Conservation (phyloP, 2,797 vertebrate genomes). For the Champsocephalus esox region DNA sequence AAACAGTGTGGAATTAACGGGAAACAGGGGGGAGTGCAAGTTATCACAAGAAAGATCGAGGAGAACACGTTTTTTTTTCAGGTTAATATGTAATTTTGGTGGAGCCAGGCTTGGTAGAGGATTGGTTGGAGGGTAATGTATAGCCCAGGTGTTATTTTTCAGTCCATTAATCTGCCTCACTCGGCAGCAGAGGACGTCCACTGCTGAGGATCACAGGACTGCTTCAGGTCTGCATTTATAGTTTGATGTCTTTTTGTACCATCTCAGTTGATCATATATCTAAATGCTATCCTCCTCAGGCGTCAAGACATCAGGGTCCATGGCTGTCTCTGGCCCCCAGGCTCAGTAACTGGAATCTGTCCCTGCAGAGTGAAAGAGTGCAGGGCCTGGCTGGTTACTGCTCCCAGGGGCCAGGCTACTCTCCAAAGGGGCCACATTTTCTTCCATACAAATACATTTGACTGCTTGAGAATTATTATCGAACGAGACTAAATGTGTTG, state of each 20-base stretch:
- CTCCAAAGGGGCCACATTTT: conserved; percentile 27
- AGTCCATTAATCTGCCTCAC: conserved; percentile 39
- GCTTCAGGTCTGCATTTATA: conserved; percentile 53
- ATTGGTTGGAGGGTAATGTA: conserved; percentile 60
- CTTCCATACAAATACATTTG: neutral
- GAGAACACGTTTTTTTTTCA: conserved; percentile 25
- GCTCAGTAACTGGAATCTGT: conserved; percentile 87
- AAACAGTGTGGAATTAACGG: neutral
- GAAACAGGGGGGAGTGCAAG: conserved; percentile 1
- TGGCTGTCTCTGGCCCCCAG: conserved; percentile 59
- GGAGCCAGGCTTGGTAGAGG: conserved; percentile 59
- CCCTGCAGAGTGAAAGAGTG: conserved; percentile 76
- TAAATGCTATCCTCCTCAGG: conserved; percentile 20
- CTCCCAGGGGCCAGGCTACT: conserved; percentile 67
- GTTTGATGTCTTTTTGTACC: neutral
- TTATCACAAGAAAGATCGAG: conserved; percentile 33
- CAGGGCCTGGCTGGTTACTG: conserved; percentile 84
- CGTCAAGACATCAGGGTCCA: neutral
- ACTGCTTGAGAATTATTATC: neutral
- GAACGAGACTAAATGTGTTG: neutral
- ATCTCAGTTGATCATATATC: neutral
- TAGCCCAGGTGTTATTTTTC: conserved; percentile 60
- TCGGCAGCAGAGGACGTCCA: conserved; percentile 22
- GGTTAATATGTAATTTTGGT: conserved; percentile 83
- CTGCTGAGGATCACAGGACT: conserved; percentile 17